These are phyloP conservation scores for Agrotis segetum DNA, from an alignment of 2,888 invertebrate genomes.

Conservation along the genomic window DNA sequence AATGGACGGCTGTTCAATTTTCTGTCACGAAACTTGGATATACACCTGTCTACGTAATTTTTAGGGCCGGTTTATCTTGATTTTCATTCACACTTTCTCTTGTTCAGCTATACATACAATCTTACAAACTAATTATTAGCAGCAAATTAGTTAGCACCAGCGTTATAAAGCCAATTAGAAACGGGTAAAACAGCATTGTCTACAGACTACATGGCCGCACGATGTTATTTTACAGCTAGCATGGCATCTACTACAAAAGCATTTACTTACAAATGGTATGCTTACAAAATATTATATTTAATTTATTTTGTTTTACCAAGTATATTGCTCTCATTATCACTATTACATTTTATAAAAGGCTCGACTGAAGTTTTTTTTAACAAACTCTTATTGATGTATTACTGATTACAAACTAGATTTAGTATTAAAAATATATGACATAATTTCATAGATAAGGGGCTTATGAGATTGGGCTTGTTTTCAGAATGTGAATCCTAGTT, in stretches of 20 bases:
- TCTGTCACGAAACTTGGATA: constrained; percentile 14
- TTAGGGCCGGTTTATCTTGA: not conserved
- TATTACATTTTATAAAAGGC: constrained; percentile 17
- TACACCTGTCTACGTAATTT: constrained; percentile 9
- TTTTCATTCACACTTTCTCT: constrained; percentile 17
- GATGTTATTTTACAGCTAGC: constrained; percentile 28
- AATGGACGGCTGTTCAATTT: constrained; percentile 40
- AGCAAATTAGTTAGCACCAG: constrained; percentile 73
- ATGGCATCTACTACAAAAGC: constrained; percentile 36
- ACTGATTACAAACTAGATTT: not conserved
- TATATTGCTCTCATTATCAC: constrained; percentile 54
- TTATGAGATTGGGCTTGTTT: not conserved
- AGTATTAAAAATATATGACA: constrained; percentile 19
- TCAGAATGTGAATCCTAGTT: not conserved
- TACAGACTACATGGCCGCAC: constrained; percentile 17
- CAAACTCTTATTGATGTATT: not conserved
- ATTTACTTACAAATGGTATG: constrained; percentile 37
- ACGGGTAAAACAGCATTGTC: constrained; percentile 15
- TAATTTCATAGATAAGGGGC: constrained; percentile 13
- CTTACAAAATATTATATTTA: constrained; percentile 11
- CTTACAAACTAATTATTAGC: constrained; percentile 59
- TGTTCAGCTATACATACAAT: constrained; percentile 39
- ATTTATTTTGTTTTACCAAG: constrained; percentile 13
- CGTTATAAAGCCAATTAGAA: constrained; percentile 62
- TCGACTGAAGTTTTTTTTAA: constrained; percentile 25